Base-by-base conservation (phyloP, 2,113 vertebrate genomes). In the Abramis brama region DNA sequence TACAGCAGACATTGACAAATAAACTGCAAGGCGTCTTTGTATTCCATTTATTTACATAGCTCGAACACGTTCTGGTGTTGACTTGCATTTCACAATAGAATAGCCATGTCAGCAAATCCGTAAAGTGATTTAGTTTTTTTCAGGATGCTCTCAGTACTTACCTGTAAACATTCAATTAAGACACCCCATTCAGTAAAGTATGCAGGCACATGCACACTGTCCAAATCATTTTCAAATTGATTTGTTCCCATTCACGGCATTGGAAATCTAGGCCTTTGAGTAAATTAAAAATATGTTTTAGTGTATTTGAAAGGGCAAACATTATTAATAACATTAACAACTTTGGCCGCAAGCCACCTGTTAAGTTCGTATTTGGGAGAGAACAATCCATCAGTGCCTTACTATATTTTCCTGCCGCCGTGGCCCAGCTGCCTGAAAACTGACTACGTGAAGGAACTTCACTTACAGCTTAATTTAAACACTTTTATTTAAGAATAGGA, bases 311-410 rank as follows among this genome's bases (percentile, higher is more conserved):
- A 92, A 93, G 92, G 85, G 87, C 93, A 90, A 93, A 92, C 90
- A 93, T 95, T 94, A 95, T 95, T 95, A 95, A 94, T 93, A 92
- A 91, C 91, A 90, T 90, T 91, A 89, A 89, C 88, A 84, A 82
- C 85, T 36, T 89, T 92, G 92, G 91, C 91, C 87, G 87, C 80
- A 43, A 68, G 90, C 92, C 93, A 91, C 90, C 88, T 89, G 90
- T 89, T 89, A 91, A 88, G 88, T 89, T 91, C 82, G 91, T 85
- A 88, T 93, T 90, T 80, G 91, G 83, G 91, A 93, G 17, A 68
- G 73, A 86, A 85, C 85, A 89, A 92, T 93, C 92, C 91, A 94
- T 94, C 94, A 92, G 89, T 90, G 91, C 90, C 85, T 15, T 86
- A 33, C 60, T 57, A 30, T 79, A 50, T 39, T 71, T 43, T 80